These are phyloP conservation scores for Octomys mimax DNA, from an alignment of 2,797 vertebrate genomes.

Conservation along the genomic window DNA sequence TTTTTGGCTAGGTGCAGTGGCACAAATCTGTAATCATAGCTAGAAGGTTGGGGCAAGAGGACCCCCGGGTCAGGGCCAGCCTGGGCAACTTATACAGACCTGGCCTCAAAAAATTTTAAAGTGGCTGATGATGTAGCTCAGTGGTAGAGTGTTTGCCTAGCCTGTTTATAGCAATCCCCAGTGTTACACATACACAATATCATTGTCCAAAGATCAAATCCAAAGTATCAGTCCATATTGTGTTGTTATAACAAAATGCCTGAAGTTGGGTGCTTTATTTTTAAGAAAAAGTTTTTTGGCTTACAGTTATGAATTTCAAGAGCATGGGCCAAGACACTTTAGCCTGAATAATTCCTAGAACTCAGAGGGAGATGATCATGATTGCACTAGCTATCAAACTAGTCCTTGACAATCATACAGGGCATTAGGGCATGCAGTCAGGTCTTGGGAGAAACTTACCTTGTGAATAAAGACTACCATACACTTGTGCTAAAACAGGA, in stretches of 20 bases:
- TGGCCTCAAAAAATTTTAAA: background rate
- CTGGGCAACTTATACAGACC: background rate
- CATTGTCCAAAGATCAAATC: background rate
- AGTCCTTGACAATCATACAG: background rate
- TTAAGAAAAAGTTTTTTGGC: background rate
- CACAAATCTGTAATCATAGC: background rate
- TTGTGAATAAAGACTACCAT: background rate
- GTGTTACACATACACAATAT: background rate
- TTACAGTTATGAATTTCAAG: background rate
- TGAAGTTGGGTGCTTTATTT: background rate
- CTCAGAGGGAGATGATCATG: background rate
- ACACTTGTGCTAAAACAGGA: background rate
- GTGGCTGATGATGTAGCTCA: background rate
- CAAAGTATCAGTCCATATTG: background rate
- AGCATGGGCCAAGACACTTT: background rate
- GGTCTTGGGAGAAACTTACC: background rate
- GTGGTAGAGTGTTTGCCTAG: background rate
- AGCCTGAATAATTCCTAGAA: background rate
- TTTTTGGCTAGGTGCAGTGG: background rate
- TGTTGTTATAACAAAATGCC: background rate
- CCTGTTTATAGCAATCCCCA: background rate
- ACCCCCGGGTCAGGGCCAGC: background rate
- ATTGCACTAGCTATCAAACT: background rate
- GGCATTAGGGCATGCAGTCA: background rate
- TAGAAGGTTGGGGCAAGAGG: background rate